Base-by-base conservation (phyloP, 2,888 invertebrate genomes). In the Seira musarum region DNA sequence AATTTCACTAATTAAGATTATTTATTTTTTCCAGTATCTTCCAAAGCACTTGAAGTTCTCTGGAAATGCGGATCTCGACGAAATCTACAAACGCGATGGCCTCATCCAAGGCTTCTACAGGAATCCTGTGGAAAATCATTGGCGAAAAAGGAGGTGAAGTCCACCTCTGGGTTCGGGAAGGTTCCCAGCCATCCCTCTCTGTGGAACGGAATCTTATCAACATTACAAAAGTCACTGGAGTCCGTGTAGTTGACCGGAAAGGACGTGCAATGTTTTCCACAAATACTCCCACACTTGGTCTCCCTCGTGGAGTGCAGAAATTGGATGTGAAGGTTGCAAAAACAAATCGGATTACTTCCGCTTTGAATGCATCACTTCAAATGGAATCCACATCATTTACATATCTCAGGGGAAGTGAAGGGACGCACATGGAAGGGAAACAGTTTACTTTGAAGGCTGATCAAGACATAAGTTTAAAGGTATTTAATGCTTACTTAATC, bases 41-140 rank as follows among this genome's bases (percentile, higher is more conserved):
- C 92, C 93, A 0, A 93, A 94, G 71, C 92, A 94, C 0, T 90
- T 95, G 0, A 96, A 95, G 88, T 93, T 96, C 88, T 93, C 93
- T 82, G 96, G 96, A 0, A 90, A 91, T 61, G 92, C 94, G 0
- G 94, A 95, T 88, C 90, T 96, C 84, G 95, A 94, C 86, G 92
- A 93, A 81, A 90, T 96, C 84, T 93, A 93, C 87, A 94, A 94
- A 88, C 90, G 92, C 0, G 92, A 94, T 85, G 94, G 94, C 0
- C 89, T 92, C 85, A 88, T 95, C 24, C 91, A 92, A 87, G 91
- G 92, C 1, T 92, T 91, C 87, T 86, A 88, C 8, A 90, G 91
- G 85, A 88, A 90, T n/a, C 92, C 92, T 0, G 88, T 92, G 22
- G 90, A 90, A 49, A n/a, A 91, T 90, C 35, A 87, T 87, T 17